These are phyloP conservation scores for Microtus pennsylvanicus DNA, from an alignment of 2,113 vertebrate genomes.

Conservation along the genomic window DNA sequence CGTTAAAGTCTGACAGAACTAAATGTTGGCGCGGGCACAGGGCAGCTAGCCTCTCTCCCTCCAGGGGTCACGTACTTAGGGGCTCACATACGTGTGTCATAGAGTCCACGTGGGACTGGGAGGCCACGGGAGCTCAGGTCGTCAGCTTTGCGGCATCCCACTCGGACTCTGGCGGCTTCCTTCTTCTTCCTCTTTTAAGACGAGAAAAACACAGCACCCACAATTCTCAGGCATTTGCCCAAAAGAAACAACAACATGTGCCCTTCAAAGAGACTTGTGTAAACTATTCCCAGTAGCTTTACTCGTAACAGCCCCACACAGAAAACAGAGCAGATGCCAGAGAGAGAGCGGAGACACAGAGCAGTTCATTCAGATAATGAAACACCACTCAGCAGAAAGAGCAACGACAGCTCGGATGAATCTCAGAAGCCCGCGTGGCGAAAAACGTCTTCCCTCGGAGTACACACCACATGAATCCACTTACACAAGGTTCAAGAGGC, in stretches of 20 bases:
- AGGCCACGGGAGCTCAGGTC: too few relatives aligned
- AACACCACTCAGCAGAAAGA: neutral
- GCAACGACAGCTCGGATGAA: neutral
- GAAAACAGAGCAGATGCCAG: conserved; percentile 65
- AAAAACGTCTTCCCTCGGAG: neutral
- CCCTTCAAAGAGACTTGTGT: conserved; percentile 37
- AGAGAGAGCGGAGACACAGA: conserved; percentile 24
- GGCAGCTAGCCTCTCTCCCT: neutral
- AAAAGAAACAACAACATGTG: conserved; percentile 46
- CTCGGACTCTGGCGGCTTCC: neutral
- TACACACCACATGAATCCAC: neutral
- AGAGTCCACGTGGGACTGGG: neutral
- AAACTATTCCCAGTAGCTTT: conserved; percentile 46
- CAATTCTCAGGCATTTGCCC: conserved; percentile 53
- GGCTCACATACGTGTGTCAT: too few relatives aligned
- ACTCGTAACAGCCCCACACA: conserved; percentile 54
- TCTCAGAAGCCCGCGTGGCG: neutral
- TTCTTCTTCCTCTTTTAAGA: neutral
- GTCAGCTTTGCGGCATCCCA: neutral
- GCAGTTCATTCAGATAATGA: conserved; percentile 17
- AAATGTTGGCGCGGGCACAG: neutral
- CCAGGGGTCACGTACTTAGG: neutral
- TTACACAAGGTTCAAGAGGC: neutral
- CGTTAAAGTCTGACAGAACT: neutral
- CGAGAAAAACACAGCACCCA: conserved; percentile 17